Conservation (phyloP, 2,113 vertebrate genomes). For the Chaenocephalus aceratus region DNA sequence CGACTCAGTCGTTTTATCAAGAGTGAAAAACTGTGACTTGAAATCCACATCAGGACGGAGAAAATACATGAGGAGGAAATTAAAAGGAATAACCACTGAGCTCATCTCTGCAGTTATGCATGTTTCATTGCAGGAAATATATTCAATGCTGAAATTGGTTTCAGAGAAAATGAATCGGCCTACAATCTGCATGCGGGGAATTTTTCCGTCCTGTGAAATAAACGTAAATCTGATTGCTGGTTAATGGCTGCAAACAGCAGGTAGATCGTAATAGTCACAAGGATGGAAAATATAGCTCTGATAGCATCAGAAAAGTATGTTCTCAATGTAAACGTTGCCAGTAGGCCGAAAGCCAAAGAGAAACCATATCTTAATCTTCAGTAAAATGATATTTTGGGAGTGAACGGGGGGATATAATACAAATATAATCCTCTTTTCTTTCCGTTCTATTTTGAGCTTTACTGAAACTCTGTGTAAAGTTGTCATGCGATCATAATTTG, state of each 20-base stretch:
- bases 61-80: conserved; percentile 38
- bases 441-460: background rate
- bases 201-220: conserved; percentile 11
- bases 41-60: conserved; percentile 37
- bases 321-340: conserved; percentile 2
- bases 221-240: conserved; percentile 18
- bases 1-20: conserved; percentile 62
- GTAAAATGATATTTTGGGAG: conserved; percentile 17
- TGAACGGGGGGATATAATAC: background rate
- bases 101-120: conserved; percentile 41
- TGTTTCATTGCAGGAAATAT: conserved; percentile 51
- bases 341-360: background rate
- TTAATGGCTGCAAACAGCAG: conserved; percentile 38
- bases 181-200: background rate
- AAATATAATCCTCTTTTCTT: conserved; percentile 5
- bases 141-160: conserved; percentile 42
- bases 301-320: conserved; percentile 4
- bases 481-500: conserved; percentile 9
- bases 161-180: conserved; percentile 22
- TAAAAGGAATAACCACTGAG: conserved; percentile 52
- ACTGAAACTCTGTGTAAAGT: background rate
- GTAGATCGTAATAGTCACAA: conserved; percentile 3
- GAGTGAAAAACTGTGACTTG: conserved; percentile 56
- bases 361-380: conserved; percentile 2
- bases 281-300: background rate